phyloP scores from a whole-genome alignment of 2,113 vertebrate species.

The Boleophthalmus pectinirostris region DNA sequence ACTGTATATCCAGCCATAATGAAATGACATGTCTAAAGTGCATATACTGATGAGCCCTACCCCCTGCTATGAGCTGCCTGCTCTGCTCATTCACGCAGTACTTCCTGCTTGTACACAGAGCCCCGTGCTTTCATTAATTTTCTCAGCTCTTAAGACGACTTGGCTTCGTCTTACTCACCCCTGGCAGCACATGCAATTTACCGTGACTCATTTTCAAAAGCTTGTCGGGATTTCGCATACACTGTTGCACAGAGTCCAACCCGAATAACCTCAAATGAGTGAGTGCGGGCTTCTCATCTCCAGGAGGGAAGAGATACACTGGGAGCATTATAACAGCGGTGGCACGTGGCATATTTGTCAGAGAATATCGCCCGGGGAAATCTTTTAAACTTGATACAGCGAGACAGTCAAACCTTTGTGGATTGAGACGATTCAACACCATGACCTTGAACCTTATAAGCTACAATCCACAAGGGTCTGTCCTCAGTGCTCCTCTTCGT shows the following conservation, averaged over 20 bases:
- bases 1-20: neutral
- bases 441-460: conserved; percentile 47
- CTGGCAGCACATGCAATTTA: conserved; percentile 39
- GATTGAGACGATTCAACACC: conserved; percentile 45
- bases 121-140: conserved; percentile 31
- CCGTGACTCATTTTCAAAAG: conserved; percentile 55
- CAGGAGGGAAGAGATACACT: conserved; percentile 10
- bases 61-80: conserved; percentile 25
- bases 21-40: conserved; percentile 10
- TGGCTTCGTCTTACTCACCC: conserved; percentile 46
- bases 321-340: conserved; percentile 21
- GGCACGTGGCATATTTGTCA: conserved; percentile 34
- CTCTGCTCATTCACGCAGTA: conserved; percentile 31
- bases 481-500: conserved; percentile 32
- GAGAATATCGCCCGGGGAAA: conserved; percentile 34
- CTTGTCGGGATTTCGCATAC: conserved; percentile 40
- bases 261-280: conserved; percentile 19
- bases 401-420: conserved; percentile 40
- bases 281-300: conserved; percentile 16
- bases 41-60: conserved; percentile 27
- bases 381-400: conserved; percentile 45
- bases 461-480: conserved; percentile 42
- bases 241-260: conserved; percentile 33
- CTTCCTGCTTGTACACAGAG: conserved; percentile 23
- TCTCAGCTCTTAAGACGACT: conserved; percentile 35